Percentiles rank a stretch among this genome's conserved stretches.
Evolutionary conservation across 30 jellyfish, hydroid and myxozoan genomes (phyloP).

Genomic region (Cassiopea xamachana): DNA sequence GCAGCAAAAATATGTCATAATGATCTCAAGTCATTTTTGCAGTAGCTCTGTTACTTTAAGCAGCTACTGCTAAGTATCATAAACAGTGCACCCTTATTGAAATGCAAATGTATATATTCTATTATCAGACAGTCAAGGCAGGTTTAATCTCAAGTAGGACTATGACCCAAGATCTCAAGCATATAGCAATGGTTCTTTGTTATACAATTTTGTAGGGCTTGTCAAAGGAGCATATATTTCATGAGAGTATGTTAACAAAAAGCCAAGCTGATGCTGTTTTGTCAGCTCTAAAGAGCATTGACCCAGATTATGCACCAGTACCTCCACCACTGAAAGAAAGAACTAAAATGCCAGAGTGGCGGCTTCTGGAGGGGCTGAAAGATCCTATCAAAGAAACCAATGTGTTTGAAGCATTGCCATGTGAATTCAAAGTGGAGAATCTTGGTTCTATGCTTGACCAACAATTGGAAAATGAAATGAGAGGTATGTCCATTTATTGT

Average conservation of each 20-base stretch:
- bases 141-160: too few relatives aligned
- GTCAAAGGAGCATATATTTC: constrained; percentile 39
- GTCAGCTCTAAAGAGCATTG: constrained; percentile 63
- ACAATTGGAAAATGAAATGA: constrained; percentile 64
- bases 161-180: too few relatives aligned
- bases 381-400: constrained; percentile 1
- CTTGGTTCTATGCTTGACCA: constrained; percentile 25
- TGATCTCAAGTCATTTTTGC: too few relatives aligned
- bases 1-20: too few relatives aligned
- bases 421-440: constrained; percentile 17
- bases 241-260: constrained; percentile 36
- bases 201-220: constrained; percentile 61
- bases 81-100: too few relatives aligned
- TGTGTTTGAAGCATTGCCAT: constrained; percentile 9
- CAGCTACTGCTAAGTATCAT: too few relatives aligned
- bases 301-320: constrained; percentile 21
- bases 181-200: too few relatives aligned
- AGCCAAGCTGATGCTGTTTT: constrained; percentile 48
- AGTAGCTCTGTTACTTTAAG: too few relatives aligned
- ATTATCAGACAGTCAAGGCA: too few relatives aligned
- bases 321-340: constrained; percentile 20
- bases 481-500: constrained; percentile 26
- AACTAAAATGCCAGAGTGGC: constrained; percentile 3
- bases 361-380: constrained; percentile 8
- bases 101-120: too few relatives aligned